A percentile compares a stretch with the other conserved stretches of the same genome.
Evolutionary conservation across 2,113 vertebrate genomes (phyloP).

Genomic region (Bombycilla garrulus): DNA sequence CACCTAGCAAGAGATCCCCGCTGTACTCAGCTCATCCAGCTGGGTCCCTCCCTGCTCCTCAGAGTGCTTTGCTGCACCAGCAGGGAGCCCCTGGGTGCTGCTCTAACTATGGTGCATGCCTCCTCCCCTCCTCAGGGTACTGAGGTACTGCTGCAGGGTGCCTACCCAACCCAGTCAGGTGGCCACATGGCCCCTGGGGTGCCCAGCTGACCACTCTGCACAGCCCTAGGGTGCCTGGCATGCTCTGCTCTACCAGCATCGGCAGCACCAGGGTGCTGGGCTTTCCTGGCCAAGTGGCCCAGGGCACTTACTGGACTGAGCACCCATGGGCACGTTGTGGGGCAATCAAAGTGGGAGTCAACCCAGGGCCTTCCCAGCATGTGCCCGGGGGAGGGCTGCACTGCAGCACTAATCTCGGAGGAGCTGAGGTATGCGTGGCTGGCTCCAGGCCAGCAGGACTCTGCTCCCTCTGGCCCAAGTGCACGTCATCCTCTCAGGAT

Average conservation of each 20-base stretch:
- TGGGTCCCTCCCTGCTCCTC: neutral
- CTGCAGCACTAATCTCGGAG: fast-evolving
- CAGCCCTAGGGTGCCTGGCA: fast-evolving
- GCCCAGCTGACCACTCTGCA: neutral
- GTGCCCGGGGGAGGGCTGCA: fast-evolving
- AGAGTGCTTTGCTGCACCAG: no score
- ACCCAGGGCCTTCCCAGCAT: fast-evolving
- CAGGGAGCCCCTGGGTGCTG: neutral
- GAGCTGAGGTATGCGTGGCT: neutral
- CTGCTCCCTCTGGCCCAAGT: neutral
- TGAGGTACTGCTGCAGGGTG: no score
- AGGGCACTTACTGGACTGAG: neutral
- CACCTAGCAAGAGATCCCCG: no score
- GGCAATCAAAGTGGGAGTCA: fast-evolving
- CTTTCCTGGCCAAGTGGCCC: no score
- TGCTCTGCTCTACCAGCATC: neutral
- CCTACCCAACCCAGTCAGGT: neutral
- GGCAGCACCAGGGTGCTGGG: fast-evolving
- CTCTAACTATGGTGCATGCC: fast-evolving
- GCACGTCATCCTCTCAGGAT: fast-evolving
- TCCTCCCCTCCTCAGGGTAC: neutral
- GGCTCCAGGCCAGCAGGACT: neutral
- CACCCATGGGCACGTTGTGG: fast-evolving
- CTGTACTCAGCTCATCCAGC: neutral
- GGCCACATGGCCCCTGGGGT: no score